These are phyloP conservation scores for Drosophila nigricruria DNA, from an alignment of 2,888 invertebrate genomes.

Conservation along the genomic window DNA sequence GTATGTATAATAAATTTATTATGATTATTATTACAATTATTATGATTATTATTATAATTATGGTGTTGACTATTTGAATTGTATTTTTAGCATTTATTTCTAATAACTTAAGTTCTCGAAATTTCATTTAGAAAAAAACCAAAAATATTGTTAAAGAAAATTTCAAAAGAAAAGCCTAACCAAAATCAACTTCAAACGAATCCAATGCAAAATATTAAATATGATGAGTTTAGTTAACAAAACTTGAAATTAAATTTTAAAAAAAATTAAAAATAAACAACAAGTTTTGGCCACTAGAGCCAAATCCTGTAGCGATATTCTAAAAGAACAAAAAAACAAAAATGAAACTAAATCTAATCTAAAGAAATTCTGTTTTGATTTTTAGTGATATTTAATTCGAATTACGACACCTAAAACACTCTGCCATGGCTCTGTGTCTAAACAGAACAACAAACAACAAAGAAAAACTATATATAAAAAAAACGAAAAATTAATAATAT, in stretches of 20 bases:
- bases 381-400: slow-evolving; percentile 75
- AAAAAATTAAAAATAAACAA: slow-evolving; percentile 27
- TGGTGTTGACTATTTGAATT: slow-evolving; percentile 60
- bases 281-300: slow-evolving; percentile 60
- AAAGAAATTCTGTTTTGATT: slow-evolving; percentile 60
- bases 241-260: slow-evolving; percentile 28
- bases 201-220: slow-evolving; percentile 44
- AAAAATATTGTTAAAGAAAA: slow-evolving; percentile 14
- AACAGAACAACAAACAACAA: slow-evolving; percentile 45
- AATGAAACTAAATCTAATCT: slow-evolving; percentile 39
- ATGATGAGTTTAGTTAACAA: slow-evolving; percentile 54
- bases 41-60: slow-evolving; percentile 55
- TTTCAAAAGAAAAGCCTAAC: slow-evolving; percentile 1
- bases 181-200: slow-evolving; percentile 39
- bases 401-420: slow-evolving; percentile 57
- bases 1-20: slow-evolving; percentile 73
- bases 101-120: slow-evolving; percentile 52
- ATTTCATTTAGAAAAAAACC: slow-evolving; percentile 37
- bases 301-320: slow-evolving; percentile 72
- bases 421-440: slow-evolving; percentile 69
- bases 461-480: slow-evolving; percentile 36
- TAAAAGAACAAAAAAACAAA: slow-evolving; percentile 60
- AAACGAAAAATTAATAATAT: slow-evolving; percentile 60
- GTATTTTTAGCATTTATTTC: slow-evolving; percentile 61
- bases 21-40: slow-evolving; percentile 44